Percentiles rank a stretch among this genome's conserved stretches.
Conservation (phyloP, 2,113 vertebrate genomes). For the Balaenoptera acutorostrata region DNA sequence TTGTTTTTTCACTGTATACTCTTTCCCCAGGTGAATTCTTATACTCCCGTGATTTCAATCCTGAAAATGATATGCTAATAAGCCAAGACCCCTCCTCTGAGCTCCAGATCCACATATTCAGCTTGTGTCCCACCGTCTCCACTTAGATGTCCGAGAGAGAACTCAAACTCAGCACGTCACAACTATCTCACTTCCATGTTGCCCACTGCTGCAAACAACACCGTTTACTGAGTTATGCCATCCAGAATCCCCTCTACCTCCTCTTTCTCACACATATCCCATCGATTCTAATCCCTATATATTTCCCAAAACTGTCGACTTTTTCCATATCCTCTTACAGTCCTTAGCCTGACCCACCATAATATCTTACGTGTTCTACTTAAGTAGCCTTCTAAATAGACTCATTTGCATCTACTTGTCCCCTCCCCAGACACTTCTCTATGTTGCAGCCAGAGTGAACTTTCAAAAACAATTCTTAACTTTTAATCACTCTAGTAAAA, state of each 20-base stretch:
- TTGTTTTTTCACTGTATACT: not conserved
- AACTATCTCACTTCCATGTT: not conserved
- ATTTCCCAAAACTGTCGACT: not conserved
- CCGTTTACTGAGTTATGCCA: not conserved
- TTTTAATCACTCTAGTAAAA: not conserved
- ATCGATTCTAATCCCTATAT: not conserved
- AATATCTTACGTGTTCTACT: not conserved
- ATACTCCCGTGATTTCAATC: not conserved
- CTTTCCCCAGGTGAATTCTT: not conserved
- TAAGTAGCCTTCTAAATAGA: not conserved
- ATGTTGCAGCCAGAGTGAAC: not conserved
- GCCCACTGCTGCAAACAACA: not conserved
- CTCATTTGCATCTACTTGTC: not conserved
- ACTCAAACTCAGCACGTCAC: fast-evolving
- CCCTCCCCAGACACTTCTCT: not conserved
- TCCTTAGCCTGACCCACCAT: not conserved
- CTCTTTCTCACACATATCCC: not conserved
- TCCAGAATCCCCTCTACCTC: not conserved
- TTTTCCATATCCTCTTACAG: not conserved
- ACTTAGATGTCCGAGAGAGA: not conserved
- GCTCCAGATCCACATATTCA: not conserved
- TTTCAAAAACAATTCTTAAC: not conserved
- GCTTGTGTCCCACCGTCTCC: not conserved
- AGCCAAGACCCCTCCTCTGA: not conserved
- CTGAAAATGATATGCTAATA: not conserved